Base-by-base conservation (phyloP, 92 coral and sea anemone species). In the Isaurus tuberculatus region DNA sequence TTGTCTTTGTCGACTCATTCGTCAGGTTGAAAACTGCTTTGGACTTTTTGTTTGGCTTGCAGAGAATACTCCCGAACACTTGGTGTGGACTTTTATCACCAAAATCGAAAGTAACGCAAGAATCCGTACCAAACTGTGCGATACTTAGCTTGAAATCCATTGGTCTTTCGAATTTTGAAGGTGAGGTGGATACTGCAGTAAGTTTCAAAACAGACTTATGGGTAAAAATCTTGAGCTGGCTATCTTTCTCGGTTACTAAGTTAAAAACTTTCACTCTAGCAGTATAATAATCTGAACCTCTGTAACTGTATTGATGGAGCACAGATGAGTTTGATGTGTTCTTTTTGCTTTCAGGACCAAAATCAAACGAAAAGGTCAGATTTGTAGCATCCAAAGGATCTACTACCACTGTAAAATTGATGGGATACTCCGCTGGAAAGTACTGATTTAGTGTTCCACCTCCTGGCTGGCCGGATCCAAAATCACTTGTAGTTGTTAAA, bases 361-460 rank as follows among this genome's bases (percentile, higher is more conserved):
- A 79, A 16, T 36, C 57, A 88, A 86, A 93, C 61, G 79, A 57
- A 36, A 73, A 93, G 0, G 98, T 89, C 49, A 93, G 65, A 43
- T 93, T 93, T 8, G 95, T 91, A 10, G 95, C 95, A 8, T 79
- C 77, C 17, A 5, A 16, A 27, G 82, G 82, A 77, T 91, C 36
- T 3, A 90, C 79, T 14, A 34, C 79, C 11, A 91, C 98, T 0
- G 92, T 90, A 42, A 95, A 83, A 2, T 83, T 86, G 3, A 95
- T 84, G 0, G 89, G 91, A 68, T 89, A 74, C 26, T 95, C 97
- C 34, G 83, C 88, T 48, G 97, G 97, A 53, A 91, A 95, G 0
- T 73, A 48, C 79, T 84, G 80, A 26, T 77, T 40, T 7, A 51
- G 40, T 4, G 64, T 23, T 17, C 91, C 94, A 64, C 93, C 90